phyloP scores from a whole-genome alignment of 2,888 invertebrate species.

The Heterodera filipjevi region DNA sequence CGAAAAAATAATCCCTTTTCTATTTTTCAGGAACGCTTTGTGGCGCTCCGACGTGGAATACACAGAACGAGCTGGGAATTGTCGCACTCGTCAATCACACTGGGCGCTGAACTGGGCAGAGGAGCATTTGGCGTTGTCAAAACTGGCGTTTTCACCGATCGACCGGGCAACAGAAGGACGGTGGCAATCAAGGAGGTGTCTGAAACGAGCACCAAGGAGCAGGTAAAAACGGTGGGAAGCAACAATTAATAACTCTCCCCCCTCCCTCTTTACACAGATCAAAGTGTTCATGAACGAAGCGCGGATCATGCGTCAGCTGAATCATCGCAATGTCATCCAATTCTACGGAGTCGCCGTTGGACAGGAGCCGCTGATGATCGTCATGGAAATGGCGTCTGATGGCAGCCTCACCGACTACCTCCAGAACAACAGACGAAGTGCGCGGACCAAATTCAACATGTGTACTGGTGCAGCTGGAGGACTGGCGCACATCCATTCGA shows the following conservation, averaged over 20 bases:
- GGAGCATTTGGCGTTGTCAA: conserved; percentile 44
- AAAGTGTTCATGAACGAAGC: conserved; percentile 44
- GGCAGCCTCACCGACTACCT: too few relatives aligned
- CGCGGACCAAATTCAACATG: too few relatives aligned
- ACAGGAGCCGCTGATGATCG: neutral
- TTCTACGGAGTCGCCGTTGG: neutral
- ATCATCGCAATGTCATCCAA: conserved; percentile 39
- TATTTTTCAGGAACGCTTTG: neutral
- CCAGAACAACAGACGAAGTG: too few relatives aligned
- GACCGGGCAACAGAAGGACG: neutral
- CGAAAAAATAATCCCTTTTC: too few relatives aligned
- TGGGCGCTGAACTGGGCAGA: conserved; percentile 43
- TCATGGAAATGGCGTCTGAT: too few relatives aligned
- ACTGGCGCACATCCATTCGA: conserved; percentile 40
- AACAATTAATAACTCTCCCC: neutral
- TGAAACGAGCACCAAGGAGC: neutral
- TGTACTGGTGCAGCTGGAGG: conserved; percentile 26
- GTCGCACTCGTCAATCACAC: conserved; percentile 40
- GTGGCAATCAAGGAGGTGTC: conserved; percentile 37
- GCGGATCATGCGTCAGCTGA: conserved; percentile 38
- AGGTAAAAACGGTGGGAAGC: neutral
- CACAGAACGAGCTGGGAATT: conserved; percentile 36
- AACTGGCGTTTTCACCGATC: conserved; percentile 29
- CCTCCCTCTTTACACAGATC: conserved; percentile 19
- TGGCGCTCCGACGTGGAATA: conserved; percentile 17